Evolutionary conservation across 2,113 vertebrate genomes (phyloP), one percentile per base, ranked within the genome.

Genomic region (Carassius auratus): DNA sequence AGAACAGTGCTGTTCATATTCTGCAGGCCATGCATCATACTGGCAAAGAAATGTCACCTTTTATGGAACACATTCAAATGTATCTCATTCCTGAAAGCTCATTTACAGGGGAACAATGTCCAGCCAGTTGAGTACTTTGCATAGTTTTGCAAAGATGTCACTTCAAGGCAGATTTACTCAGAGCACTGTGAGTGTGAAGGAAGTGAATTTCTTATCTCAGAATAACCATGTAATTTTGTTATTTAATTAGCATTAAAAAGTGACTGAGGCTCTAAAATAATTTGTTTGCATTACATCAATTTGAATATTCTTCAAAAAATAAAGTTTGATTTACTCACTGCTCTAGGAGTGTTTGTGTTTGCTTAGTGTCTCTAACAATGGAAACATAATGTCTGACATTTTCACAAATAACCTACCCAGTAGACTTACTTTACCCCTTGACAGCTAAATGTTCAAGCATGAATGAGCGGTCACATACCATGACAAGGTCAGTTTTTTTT

Each of bases 21-120:
- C 8, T 26, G 30, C 48, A 71, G 68, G 17, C 38, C 36, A 69
- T 38, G 8, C 66, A 69, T 52, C n/a, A 15, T 50, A 52, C 45
- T 17, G 14, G 30, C 19, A 21, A 21, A 57, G 59, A 61, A 13
- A 78, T 19, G 3, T 19, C 17, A 36, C 76, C 30, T 4, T 21
- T 3, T 21, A 6, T 36, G 48, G 15, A 9, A 78, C 19, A 38
- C 30, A 19, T 38, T 59, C 30, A 78, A 59, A 59, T 55, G 12
- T 57, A 1, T 19, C 12, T 3, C 26, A 78, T 76, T 75, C n/a
- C 12, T 76, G 30, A 33, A 33, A 61, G 38, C 13, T 48, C 3
- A 66, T 81, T 81, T 66, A 81, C 30, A 73, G 59, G 9, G 30
- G 66, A 73, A 42, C 68, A 59, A 83, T 10, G 50, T 38, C 50